Percentiles rank a stretch among this genome's conserved stretches.
Conservation (phyloP, 2,888 invertebrate genomes). For the Nephrocerus scutellatus region DNA sequence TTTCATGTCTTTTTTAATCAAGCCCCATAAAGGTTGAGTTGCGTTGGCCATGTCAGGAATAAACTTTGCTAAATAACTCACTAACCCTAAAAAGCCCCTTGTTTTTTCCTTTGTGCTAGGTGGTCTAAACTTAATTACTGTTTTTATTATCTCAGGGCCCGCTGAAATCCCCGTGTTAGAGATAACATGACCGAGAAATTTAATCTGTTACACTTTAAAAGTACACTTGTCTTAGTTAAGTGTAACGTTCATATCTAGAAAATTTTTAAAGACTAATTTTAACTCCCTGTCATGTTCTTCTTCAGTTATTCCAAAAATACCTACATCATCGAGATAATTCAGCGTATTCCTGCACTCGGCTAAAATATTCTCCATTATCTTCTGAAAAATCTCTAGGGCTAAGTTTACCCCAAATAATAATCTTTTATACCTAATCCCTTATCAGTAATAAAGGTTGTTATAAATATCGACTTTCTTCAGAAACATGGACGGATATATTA, state of each 20-base stretch:
- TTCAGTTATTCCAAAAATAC: conserved; percentile 26
- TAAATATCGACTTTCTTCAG: conserved; percentile 26
- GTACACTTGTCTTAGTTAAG: conserved; percentile 27
- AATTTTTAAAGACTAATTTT: too few relatives aligned
- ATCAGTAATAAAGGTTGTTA: conserved; percentile 13
- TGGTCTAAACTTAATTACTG: conserved; percentile 1
- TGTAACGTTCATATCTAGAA: conserved; percentile 21
- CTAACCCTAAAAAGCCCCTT: conserved; percentile 3
- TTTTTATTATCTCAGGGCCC: conserved; percentile 8
- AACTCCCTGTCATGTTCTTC: too few relatives aligned
- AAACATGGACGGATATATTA: too few relatives aligned
- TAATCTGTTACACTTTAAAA: too few relatives aligned
- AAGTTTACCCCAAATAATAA: too few relatives aligned
- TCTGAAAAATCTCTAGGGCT: too few relatives aligned
- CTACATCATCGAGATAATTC: conserved; percentile 14
- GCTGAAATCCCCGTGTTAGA: too few relatives aligned
- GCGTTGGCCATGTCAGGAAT: conserved; percentile 4
- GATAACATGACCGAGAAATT: too few relatives aligned
- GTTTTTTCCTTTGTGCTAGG: too few relatives aligned
- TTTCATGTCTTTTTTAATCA: too few relatives aligned
- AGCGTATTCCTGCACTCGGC: too few relatives aligned
- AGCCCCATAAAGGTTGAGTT: conserved; percentile 1
- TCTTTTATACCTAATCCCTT: conserved; percentile 19
- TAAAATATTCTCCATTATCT: too few relatives aligned
- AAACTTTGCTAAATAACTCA: conserved; percentile 4